These are phyloP conservation scores for Hylomyscus alleni DNA, from an alignment of 2,797 vertebrate species.

Conservation along the genomic window DNA sequence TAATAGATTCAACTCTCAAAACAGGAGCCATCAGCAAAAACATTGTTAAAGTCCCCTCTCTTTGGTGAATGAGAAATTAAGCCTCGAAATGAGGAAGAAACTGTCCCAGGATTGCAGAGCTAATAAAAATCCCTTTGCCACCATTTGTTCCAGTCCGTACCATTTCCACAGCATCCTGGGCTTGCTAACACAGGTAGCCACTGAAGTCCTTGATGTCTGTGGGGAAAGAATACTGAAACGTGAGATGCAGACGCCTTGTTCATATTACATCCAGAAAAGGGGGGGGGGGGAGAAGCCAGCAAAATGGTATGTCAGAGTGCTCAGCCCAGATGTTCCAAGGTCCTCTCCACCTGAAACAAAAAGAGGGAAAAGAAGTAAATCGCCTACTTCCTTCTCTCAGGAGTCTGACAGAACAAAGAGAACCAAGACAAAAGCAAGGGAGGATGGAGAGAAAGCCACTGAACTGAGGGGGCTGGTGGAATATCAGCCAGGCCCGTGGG, in stretches of 20 bases:
- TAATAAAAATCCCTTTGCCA: neutral
- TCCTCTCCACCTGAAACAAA: neutral
- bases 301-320: neutral
- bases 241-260: neutral
- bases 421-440: slow-evolving; percentile 65
- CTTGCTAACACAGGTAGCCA: too few species aligned
- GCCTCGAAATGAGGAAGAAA: slow-evolving; percentile 24
- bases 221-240: neutral
- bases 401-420: slow-evolving; percentile 68
- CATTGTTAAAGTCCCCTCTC: slow-evolving; percentile 9
- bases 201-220: neutral
- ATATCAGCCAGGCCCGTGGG: neutral
- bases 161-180: accelerated
- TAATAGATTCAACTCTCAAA: neutral
- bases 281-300: neutral
- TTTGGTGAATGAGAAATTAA: slow-evolving; percentile 31
- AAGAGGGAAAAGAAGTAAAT: slow-evolving; percentile 33
- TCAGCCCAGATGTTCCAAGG: neutral
- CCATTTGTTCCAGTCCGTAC: accelerated
- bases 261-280: neutral
- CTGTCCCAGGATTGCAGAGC: slow-evolving; percentile 27
- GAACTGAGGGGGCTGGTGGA: slow-evolving; percentile 9
- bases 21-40: neutral
- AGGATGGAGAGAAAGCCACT: slow-evolving; percentile 52
- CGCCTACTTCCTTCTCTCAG: neutral